Percentiles rank a stretch among this genome's conserved stretches.
Evolutionary conservation across 2,113 vertebrate genomes (phyloP).

Genomic region (Bagarius yarrelli): DNA sequence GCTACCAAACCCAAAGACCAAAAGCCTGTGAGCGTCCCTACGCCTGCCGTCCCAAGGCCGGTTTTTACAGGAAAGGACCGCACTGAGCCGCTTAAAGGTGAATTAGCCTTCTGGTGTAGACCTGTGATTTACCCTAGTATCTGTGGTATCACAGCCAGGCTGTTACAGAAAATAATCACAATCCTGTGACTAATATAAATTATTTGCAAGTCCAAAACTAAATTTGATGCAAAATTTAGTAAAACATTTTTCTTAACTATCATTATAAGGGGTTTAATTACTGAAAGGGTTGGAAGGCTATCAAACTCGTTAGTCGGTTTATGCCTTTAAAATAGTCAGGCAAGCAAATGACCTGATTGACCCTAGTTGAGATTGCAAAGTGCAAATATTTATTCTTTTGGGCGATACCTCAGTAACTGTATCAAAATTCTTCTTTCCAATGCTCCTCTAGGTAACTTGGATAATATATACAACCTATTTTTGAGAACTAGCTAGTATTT

Average conservation of each 20-base stretch:
- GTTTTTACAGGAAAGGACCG: conserved; percentile 82
- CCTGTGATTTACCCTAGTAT: not conserved
- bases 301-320: no score
- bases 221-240: no score
- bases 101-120: not conserved
- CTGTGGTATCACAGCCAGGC: no score
- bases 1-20: conserved; percentile 61
- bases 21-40: conserved; percentile 47
- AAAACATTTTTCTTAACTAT: no score
- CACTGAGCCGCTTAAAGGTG: conserved; percentile 87
- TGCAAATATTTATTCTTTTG: no score
- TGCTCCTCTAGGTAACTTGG: not conserved
- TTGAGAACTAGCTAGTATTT: not conserved
- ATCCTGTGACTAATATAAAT: not conserved
- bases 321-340: no score
- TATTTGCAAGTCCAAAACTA: no score
- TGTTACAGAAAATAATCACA: not conserved
- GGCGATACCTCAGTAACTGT: no score
- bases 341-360: not conserved
- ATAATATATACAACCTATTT: not conserved
- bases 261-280: no score
- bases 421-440: not conserved
- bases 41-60: conserved; percentile 61
- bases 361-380: no score
- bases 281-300: no score